These are phyloP conservation scores for Felis chaus DNA, from an alignment of 2,113 vertebrate genomes.

Conservation along the genomic window DNA sequence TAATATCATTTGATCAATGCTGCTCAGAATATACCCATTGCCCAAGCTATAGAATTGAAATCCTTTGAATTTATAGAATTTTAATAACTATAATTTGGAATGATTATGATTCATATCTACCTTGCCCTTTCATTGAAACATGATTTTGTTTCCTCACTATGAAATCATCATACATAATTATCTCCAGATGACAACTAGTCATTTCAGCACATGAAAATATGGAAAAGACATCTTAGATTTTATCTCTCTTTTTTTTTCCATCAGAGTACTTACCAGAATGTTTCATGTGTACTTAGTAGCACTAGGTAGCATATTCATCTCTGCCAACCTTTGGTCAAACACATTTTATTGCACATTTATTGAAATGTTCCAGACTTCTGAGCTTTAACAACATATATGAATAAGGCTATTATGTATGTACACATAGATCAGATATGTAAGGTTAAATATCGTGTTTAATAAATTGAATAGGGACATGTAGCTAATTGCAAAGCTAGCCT, in stretches of 20 bases:
- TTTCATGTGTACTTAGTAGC: not conserved
- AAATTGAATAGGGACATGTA: conserved; percentile 20
- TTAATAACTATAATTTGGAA: conserved; percentile 66
- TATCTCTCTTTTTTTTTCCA: not conserved
- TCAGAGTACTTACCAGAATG: not conserved
- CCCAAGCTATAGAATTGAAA: not conserved
- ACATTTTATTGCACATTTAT: conserved; percentile 14
- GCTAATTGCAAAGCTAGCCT: not conserved
- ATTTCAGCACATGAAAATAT: not conserved
- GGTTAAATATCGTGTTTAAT: not conserved
- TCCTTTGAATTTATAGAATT: conserved; percentile 45
- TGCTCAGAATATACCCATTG: not conserved
- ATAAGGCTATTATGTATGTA: not conserved
- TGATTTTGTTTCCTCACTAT: conserved; percentile 53
- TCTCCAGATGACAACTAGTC: conserved; percentile 47
- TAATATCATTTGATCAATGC: not conserved
- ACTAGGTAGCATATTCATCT: not conserved
- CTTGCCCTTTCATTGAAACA: conserved; percentile 62
- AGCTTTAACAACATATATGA: not conserved
- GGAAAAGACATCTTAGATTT: not conserved
- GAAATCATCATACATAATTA: conserved; percentile 46
- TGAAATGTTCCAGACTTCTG: conserved; percentile 11
- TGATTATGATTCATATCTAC: conserved; percentile 50
- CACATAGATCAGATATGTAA: not conserved
- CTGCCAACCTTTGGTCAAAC: not conserved